phyloP scores from a whole-genome alignment of 2,113 vertebrate genomes.

The Cricetomys ansorgei region DNA sequence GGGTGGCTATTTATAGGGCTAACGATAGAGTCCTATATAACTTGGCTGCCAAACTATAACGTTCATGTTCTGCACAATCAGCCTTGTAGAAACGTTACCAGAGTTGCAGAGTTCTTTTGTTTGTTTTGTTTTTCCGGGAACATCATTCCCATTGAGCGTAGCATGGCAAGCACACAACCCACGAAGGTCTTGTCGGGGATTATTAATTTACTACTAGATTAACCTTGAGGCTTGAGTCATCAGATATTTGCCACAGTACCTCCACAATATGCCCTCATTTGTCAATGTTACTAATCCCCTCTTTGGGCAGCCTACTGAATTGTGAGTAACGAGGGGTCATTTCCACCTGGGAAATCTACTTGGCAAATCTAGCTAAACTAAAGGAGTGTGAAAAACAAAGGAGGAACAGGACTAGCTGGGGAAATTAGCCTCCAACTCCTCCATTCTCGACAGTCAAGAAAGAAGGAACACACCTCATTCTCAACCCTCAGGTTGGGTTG shows the following conservation, averaged over 20 bases:
- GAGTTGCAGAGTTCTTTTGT: background rate
- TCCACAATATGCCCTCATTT: background rate
- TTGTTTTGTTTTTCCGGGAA: background rate
- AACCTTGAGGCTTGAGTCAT: background rate
- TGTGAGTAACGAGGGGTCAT: background rate
- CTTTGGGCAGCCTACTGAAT: background rate
- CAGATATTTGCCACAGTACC: background rate
- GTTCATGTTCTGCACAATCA: background rate
- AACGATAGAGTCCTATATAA: background rate
- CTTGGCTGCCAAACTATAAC: background rate
- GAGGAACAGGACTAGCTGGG: background rate
- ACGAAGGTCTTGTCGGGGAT: background rate
- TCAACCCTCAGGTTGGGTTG: background rate
- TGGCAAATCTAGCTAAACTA: constrained; percentile 46
- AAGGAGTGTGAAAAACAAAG: background rate
- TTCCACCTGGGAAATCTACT: background rate
- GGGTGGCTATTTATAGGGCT: background rate
- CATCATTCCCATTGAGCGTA: background rate
- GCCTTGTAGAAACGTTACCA: background rate
- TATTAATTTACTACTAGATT: constrained; percentile 4
- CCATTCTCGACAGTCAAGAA: background rate
- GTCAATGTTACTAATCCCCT: background rate
- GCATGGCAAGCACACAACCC: background rate
- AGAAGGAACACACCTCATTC: background rate
- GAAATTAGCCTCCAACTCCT: background rate